Conservation (phyloP, 2,113 vertebrate species). For the Atherinomorus stipes region DNA sequence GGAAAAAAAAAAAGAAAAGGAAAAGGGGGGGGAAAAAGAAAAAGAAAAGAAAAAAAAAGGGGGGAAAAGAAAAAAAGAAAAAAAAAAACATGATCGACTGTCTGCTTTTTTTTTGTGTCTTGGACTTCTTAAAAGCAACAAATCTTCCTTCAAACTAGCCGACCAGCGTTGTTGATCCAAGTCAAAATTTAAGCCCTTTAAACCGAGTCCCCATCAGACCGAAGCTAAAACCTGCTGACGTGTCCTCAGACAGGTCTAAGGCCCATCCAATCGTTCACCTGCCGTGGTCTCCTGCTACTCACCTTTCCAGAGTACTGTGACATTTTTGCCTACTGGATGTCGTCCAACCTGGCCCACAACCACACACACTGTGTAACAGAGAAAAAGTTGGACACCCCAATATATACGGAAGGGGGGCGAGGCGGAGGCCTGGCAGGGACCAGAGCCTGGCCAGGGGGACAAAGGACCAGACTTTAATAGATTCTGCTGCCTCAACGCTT, state of each 20-base stretch:
- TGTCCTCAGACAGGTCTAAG: not conserved
- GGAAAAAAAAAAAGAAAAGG: too few species aligned
- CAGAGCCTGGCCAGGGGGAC: slow-evolving; percentile 53
- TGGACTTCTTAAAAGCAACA: too few species aligned
- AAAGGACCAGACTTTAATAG: slow-evolving; percentile 76
- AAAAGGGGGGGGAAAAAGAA: too few species aligned
- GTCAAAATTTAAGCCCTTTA: too few species aligned
- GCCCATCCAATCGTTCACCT: not conserved
- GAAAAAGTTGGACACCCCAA: slow-evolving; percentile 77
- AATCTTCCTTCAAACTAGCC: too few species aligned
- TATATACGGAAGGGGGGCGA: slow-evolving; percentile 79
- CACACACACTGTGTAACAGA: slow-evolving; percentile 72
- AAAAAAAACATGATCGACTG: too few species aligned
- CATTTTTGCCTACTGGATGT: slow-evolving; percentile 84
- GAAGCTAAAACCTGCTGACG: too few species aligned
- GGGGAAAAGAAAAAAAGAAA: too few species aligned
- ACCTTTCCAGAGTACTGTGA: slow-evolving; percentile 94
- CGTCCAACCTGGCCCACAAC: slow-evolving; percentile 78
- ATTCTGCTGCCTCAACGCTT: slow-evolving; percentile 84
- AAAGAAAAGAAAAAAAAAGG: too few species aligned
- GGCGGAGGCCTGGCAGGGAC: slow-evolving; percentile 25
- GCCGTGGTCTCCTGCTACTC: slow-evolving; percentile 66
- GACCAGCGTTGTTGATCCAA: too few species aligned
- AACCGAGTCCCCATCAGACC: too few species aligned
- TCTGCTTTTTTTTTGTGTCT: too few species aligned